Evolutionary conservation across 1,140 invertebrate species (phyloP).

Genomic region (Lordiphosa collinella): DNA sequence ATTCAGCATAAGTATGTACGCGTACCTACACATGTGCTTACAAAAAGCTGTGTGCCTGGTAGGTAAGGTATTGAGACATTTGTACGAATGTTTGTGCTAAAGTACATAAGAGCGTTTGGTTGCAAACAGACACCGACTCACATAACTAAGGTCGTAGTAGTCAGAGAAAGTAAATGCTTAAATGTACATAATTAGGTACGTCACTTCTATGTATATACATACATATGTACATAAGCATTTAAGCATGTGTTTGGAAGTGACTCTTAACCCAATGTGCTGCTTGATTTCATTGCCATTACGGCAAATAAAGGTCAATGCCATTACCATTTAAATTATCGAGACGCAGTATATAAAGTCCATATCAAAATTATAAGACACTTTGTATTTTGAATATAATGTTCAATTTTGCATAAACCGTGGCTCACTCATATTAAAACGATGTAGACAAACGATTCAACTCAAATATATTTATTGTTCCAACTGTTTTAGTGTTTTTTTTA

Average conservation of each 20-base stretch:
- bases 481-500: too few species aligned
- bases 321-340: slow-evolving; percentile 30
- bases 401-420: too few species aligned
- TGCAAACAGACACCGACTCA: too few species aligned
- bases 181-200: slow-evolving; percentile 9
- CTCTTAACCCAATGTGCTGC: slow-evolving; percentile 25
- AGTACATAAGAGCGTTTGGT: neutral
- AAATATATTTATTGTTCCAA: too few species aligned
- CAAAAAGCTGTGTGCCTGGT: neutral
- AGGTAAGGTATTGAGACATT: neutral
- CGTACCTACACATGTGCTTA: slow-evolving; percentile 4
- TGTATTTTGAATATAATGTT: too few species aligned
- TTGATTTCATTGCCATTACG: slow-evolving; percentile 42
- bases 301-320: slow-evolving; percentile 46
- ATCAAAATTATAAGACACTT: too few species aligned
- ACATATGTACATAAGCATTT: slow-evolving; percentile 10
- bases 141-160: too few species aligned
- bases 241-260: slow-evolving; percentile 7
- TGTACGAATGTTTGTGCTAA: slow-evolving; percentile 1
- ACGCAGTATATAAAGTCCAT: too few species aligned
- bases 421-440: too few species aligned
- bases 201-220: slow-evolving; percentile 10
- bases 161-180: too few species aligned
- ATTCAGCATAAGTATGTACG: neutral
- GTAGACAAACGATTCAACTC: too few species aligned